phyloP scores from a whole-genome alignment of 2,113 vertebrate genomes.

The Prochilodus magdalenae region DNA sequence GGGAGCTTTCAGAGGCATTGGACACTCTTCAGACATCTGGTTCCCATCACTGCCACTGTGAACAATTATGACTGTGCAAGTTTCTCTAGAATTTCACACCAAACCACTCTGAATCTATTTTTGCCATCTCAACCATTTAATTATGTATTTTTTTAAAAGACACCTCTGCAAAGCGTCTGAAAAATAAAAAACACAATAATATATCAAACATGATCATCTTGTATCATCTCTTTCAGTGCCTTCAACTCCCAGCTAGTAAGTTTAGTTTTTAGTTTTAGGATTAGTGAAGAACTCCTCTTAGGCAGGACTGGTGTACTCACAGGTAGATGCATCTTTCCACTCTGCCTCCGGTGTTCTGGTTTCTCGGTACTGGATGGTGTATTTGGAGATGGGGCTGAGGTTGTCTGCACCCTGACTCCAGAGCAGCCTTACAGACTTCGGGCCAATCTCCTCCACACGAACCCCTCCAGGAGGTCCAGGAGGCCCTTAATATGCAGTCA shows the following conservation, averaged over 20 bases:
- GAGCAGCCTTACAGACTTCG: conserved; percentile 83
- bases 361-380: conserved; percentile 88
- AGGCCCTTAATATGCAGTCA: conserved; percentile 78
- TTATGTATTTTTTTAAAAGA: no score
- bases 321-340: conserved; percentile 91
- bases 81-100: no score
- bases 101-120: no score
- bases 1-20: no score
- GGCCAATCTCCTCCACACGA: conserved; percentile 82
- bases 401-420: conserved; percentile 97
- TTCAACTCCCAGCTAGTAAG: no score
- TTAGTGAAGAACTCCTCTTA: no score
- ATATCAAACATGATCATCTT: background rate
- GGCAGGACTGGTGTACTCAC: conserved; percentile 69
- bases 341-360: conserved; percentile 74
- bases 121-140: no score
- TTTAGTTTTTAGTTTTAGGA: no score
- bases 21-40: no score
- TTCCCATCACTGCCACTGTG: no score
- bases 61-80: no score
- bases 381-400: conserved; percentile 96
- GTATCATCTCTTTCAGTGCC: no score
- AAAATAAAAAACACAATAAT: background rate
- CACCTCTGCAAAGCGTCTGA: background rate
- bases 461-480: conserved; percentile 95